Conservation (phyloP, 2,797 vertebrate species). For the Mus caroli region DNA sequence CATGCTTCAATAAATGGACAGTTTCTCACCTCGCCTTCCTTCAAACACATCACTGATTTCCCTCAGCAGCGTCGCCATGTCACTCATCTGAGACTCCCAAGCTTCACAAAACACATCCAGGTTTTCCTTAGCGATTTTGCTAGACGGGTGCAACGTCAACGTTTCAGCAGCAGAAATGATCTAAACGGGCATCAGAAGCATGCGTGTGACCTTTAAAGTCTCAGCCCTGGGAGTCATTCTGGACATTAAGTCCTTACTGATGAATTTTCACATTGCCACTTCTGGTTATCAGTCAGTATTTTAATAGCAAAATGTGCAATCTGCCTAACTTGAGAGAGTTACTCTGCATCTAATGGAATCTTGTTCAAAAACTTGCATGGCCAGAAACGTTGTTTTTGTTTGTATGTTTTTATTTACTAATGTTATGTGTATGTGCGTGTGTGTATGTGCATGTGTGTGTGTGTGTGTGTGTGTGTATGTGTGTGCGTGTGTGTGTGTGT, state of each 20-base stretch:
- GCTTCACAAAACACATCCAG: slow-evolving; percentile 99
- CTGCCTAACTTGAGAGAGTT: slow-evolving; percentile 46
- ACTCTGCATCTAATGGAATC: slow-evolving; percentile 41
- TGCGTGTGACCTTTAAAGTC: background rate
- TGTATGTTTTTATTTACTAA: background rate
- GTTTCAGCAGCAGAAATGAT: slow-evolving; percentile 99
- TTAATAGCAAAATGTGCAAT: slow-evolving; percentile 16
- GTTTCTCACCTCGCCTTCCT: slow-evolving; percentile 94
- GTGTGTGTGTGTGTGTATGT: too few species aligned
- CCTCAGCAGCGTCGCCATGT: slow-evolving; percentile 95
- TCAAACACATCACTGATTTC: slow-evolving; percentile 98
- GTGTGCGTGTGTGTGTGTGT: too few species aligned
- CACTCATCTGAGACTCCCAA: slow-evolving; percentile 98
- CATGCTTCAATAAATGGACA: slow-evolving; percentile 34
- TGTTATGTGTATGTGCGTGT: background rate
- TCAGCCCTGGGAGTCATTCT: background rate
- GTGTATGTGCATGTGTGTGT: background rate
- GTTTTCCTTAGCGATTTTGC: slow-evolving; percentile 99
- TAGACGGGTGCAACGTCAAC: slow-evolving; percentile 97
- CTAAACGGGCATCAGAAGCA: slow-evolving; percentile 83
- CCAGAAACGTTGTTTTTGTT: slow-evolving; percentile 14
- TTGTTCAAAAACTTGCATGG: background rate
- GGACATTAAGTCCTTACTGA: background rate
- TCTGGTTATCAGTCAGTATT: slow-evolving; percentile 50
- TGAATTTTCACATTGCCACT: background rate